These are phyloP conservation scores for Sander lucioperca DNA, from an alignment of 2,113 vertebrate genomes.

Conservation along the genomic window DNA sequence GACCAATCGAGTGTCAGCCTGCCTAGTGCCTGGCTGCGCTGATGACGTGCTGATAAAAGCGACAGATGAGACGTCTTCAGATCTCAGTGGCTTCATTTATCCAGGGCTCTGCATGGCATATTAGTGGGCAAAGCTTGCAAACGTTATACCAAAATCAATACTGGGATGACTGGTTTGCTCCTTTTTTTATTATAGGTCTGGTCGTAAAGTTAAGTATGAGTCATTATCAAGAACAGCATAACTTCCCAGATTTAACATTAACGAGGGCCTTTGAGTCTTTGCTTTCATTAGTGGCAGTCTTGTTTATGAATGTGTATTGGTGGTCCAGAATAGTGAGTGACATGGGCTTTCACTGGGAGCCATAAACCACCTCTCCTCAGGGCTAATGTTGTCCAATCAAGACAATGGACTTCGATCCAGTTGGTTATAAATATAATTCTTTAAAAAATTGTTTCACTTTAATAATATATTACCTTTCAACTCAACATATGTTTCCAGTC, in stretches of 20 bases:
- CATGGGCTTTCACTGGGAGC: conserved; percentile 21
- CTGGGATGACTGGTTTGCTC: conserved; percentile 59
- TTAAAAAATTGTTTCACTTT: conserved; percentile 21
- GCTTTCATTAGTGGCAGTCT: conserved; percentile 39
- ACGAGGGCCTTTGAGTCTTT: conserved; percentile 51
- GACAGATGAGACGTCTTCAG: conserved; percentile 42
- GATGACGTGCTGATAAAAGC: conserved; percentile 76
- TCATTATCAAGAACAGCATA: conserved; percentile 69
- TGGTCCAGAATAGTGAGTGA: conserved; percentile 25
- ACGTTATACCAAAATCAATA: conserved; percentile 73
- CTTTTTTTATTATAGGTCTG: conserved; percentile 66
- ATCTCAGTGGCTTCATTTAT: conserved; percentile 58
- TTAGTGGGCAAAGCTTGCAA: conserved; percentile 50
- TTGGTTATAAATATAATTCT: conserved; percentile 33
- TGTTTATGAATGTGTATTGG: conserved; percentile 57
- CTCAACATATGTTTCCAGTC: background rate
- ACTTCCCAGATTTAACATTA: conserved; percentile 64
- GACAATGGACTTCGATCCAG: conserved; percentile 54
- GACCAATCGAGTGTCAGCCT: conserved; percentile 79
- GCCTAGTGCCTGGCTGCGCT: conserved; percentile 64
- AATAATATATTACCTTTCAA: conserved; percentile 8
- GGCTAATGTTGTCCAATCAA: conserved; percentile 42
- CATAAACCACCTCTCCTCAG: conserved; percentile 44
- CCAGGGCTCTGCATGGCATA: conserved; percentile 20
- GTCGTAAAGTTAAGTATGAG: conserved; percentile 74